These are phyloP conservation scores for Gavialis gangeticus DNA, from an alignment of 2,113 vertebrate genomes.

Conservation along the genomic window DNA sequence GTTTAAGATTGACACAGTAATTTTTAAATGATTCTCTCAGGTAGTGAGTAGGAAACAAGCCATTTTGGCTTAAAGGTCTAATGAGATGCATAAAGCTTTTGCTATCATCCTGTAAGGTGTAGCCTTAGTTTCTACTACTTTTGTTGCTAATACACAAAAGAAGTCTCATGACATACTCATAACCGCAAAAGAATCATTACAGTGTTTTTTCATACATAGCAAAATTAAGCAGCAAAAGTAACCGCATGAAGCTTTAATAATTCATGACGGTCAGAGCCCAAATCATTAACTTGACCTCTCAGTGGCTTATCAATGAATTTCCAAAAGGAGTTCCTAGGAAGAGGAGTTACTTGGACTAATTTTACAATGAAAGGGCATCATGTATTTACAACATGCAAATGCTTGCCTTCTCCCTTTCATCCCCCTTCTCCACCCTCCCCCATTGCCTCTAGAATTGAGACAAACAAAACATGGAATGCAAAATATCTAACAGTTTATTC, in stretches of 20 bases:
- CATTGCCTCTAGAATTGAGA: too few species aligned
- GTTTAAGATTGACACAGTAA: fast-evolving
- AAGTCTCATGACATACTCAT: neutral
- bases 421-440: too few species aligned
- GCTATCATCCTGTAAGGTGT: neutral
- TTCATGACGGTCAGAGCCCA: neutral
- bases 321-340: neutral
- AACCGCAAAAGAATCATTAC: neutral
- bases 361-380: neutral
- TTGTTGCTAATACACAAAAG: fast-evolving
- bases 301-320: neutral
- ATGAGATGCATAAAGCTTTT: neutral
- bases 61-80: neutral
- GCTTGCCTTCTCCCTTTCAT: too few species aligned
- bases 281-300: neutral
- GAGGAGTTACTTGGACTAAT: neutral
- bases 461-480: too few species aligned
- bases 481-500: neutral
- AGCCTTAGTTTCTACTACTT: neutral
- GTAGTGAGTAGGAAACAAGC: neutral
- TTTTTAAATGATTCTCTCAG: neutral
- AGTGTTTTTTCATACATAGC: neutral
- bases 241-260: neutral
- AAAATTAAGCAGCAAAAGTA: neutral
- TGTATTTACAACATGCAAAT: neutral